Evolutionary conservation across 2,888 invertebrate genomes (phyloP).

Genomic region (Parnassius smintheus): DNA sequence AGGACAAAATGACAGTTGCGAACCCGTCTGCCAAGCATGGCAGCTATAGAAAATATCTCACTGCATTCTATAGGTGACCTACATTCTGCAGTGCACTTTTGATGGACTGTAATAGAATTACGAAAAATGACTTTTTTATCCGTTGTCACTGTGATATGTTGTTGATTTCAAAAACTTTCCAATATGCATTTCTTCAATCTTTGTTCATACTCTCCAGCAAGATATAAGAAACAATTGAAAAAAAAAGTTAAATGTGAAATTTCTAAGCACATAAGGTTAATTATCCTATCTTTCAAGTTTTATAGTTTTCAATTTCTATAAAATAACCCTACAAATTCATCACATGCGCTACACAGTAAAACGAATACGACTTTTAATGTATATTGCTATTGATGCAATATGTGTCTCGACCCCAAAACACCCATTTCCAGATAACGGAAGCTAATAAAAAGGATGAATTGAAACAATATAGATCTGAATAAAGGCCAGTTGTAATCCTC

Average conservation of each 20-base stretch:
- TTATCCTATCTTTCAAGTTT: not conserved
- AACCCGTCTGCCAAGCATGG: too few relatives aligned
- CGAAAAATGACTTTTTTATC: too few relatives aligned
- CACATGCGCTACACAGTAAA: not conserved
- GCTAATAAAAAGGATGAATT: conserved; percentile 37
- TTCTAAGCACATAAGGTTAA: too few relatives aligned
- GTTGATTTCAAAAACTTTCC: too few relatives aligned
- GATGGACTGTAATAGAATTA: not conserved
- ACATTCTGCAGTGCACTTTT: not conserved
- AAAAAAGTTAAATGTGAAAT: not conserved
- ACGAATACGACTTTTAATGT: conserved; percentile 33
- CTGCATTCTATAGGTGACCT: not conserved
- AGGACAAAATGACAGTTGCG: too few relatives aligned
- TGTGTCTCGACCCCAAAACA: conserved; percentile 34
- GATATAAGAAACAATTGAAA: too few relatives aligned
- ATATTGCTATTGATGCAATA: conserved; percentile 44
- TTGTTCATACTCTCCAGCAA: too few relatives aligned
- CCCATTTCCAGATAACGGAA: conserved; percentile 36
- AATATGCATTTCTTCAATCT: too few relatives aligned
- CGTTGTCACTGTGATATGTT: too few relatives aligned
- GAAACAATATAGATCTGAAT: conserved; percentile 19
- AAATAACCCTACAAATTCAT: conserved; percentile 4
- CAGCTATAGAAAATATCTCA: not conserved
- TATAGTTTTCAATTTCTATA: conserved; percentile 1
- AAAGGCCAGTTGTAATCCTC: conserved; percentile 24